Evolutionary conservation across 2,888 invertebrate genomes (phyloP).

Genomic region (Limnephilus lunatus): DNA sequence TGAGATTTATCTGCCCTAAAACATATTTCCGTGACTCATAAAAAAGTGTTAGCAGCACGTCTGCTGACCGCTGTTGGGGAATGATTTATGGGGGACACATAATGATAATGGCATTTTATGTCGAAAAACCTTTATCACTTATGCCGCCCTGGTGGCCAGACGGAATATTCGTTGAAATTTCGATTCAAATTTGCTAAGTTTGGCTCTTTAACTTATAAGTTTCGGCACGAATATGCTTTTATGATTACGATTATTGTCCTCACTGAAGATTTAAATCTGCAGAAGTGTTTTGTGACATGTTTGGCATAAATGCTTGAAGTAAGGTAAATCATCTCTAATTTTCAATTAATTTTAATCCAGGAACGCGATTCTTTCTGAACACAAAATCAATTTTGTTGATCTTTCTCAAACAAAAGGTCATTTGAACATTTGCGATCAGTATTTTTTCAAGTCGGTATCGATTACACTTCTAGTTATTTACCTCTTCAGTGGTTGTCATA

Average conservation of each 20-base stretch:
- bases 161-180: background rate
- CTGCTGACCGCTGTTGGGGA: slow-evolving; percentile 20
- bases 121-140: slow-evolving; percentile 7
- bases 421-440: background rate
- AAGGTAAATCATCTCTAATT: background rate
- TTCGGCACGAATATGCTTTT: background rate
- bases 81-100: slow-evolving; percentile 6
- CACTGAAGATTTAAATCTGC: background rate
- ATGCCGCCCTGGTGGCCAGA: background rate
- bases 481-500: background rate
- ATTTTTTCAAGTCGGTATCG: background rate
- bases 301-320: background rate
- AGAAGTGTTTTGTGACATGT: background rate
- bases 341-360: too few species aligned
- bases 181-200: background rate
- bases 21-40: slow-evolving; percentile 22
- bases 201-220: background rate
- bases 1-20: slow-evolving; percentile 30
- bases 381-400: background rate
- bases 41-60: slow-evolving; percentile 25
- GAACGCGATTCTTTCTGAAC: background rate
- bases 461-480: background rate
- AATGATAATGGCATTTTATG: slow-evolving; percentile 21
- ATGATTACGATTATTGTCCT: background rate
- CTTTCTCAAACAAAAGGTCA: background rate